A percentile compares a stretch with the other conserved stretches of the same genome.
These are phyloP conservation scores for Nephrotoma flavescens DNA, from an alignment of 2,888 invertebrate species.

Conservation along the genomic window DNA sequence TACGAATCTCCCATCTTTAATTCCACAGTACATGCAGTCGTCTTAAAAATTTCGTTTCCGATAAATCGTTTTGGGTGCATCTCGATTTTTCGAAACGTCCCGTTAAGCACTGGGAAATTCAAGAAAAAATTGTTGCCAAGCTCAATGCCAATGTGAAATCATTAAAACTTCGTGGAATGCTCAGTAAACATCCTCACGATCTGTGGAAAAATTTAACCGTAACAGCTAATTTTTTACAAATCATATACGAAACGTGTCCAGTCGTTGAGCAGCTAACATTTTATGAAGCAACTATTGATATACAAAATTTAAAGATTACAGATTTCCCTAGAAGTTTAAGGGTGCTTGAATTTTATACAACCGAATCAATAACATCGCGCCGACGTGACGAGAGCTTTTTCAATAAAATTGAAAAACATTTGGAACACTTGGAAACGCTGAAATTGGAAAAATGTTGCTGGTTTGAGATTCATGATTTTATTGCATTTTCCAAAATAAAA, in stretches of 20 bases:
- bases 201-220: conserved; percentile 16
- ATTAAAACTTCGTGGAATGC: conserved; percentile 25
- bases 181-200: conserved; percentile 17
- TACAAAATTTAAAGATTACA: conserved; percentile 38
- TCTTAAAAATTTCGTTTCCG: conserved; percentile 23
- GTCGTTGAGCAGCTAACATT: conserved; percentile 22
- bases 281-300: conserved; percentile 27
- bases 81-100: conserved; percentile 24
- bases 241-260: conserved; percentile 21
- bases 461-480: conserved; percentile 56
- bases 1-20: background rate
- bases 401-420: conserved; percentile 24
- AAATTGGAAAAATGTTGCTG: conserved; percentile 58
- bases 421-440: conserved; percentile 30
- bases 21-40: conserved; percentile 24
- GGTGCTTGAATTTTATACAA: conserved; percentile 38
- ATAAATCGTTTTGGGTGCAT: conserved; percentile 26
- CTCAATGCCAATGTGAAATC: conserved; percentile 22
- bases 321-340: conserved; percentile 48
- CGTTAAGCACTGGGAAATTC: conserved; percentile 21
- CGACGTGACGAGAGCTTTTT: conserved; percentile 24
- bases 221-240: conserved; percentile 20
- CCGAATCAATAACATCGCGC: conserved; percentile 22
- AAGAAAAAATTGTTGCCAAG: conserved; percentile 20
- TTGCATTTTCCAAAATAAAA: conserved; percentile 56